Percentiles rank a stretch among this genome's conserved stretches.
Evolutionary conservation across 1,140 invertebrate genomes (phyloP).

Genomic region (Mycetomoellerius zeteki): DNA sequence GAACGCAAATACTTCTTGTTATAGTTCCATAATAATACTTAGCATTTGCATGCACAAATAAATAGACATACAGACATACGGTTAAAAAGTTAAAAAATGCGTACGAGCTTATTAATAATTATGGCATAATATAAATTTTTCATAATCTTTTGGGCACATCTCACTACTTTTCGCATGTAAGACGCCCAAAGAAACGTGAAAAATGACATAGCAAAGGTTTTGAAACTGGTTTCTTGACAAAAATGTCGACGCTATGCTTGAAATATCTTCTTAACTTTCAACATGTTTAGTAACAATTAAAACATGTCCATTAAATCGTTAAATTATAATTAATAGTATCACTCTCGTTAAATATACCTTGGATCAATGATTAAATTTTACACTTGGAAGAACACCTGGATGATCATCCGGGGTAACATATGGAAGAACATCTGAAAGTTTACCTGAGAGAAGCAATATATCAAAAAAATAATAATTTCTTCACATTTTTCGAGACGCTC

Average conservation of each 20-base stretch:
- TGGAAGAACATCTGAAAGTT: conserved; percentile 23
- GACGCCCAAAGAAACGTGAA: conserved; percentile 21
- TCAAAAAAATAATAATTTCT: conserved; percentile 35
- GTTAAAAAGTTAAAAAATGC: conserved; percentile 34
- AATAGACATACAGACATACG: conserved; percentile 28
- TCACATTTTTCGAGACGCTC: conserved; percentile 26
- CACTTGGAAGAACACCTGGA: conserved; percentile 4
- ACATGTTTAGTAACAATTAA: not conserved
- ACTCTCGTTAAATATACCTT: conserved; percentile 12
- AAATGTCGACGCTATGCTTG: not conserved
- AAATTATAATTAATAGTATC: conserved; percentile 28
- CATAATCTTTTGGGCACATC: not conserved
- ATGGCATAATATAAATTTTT: not conserved
- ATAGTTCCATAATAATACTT: conserved; percentile 14
- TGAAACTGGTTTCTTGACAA: conserved; percentile 3
- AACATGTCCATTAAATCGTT: not conserved
- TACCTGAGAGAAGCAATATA: not conserved
- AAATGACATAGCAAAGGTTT: conserved; percentile 7
- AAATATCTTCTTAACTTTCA: conserved; percentile 22
- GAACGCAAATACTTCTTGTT: conserved; percentile 5
- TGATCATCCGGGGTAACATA: not conserved
- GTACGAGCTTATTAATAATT: conserved; percentile 24
- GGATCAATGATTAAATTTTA: not conserved
- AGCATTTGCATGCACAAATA: conserved; percentile 36
- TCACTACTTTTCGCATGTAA: conserved; percentile 8